Percentiles rank a stretch among this genome's conserved stretches.
Evolutionary conservation across 1,140 invertebrate genomes (phyloP).

Genomic region (Amyelois transitella): DNA sequence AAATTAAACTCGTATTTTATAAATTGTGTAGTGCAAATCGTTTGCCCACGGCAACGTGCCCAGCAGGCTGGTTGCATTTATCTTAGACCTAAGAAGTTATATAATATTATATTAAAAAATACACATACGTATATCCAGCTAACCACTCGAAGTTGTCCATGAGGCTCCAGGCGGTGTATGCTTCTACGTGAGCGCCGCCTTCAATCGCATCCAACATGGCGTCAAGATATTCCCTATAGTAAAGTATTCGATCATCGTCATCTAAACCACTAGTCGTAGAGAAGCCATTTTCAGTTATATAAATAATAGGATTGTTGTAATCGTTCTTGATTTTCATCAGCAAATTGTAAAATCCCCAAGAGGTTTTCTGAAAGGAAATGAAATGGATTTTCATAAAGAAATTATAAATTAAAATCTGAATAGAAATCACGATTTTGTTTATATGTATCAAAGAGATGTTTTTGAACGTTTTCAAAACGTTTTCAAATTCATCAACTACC

Average conservation of each 20-base stretch:
- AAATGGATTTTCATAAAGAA: not conserved
- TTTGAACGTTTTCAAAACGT: too few relatives aligned
- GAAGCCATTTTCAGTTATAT: slow-evolving; percentile 78
- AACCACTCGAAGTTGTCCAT: slow-evolving; percentile 1
- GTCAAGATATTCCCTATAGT: not conserved
- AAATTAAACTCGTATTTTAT: too few relatives aligned
- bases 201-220: not conserved
- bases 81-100: too few relatives aligned
- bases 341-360: slow-evolving; percentile 50
- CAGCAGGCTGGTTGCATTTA: too few relatives aligned
- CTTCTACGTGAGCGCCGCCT: not conserved
- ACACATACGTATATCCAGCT: not conserved
- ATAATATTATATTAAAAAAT: not conserved
- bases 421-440: too few relatives aligned
- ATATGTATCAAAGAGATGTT: too few relatives aligned
- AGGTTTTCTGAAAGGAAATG: slow-evolving; percentile 18
- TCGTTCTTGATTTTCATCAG: slow-evolving; percentile 76
- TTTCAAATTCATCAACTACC: too few relatives aligned
- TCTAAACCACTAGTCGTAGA: not conserved
- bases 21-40: too few relatives aligned
- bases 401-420: too few relatives aligned
- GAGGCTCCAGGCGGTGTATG: not conserved
- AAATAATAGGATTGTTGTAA: slow-evolving; percentile 74
- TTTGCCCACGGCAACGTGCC: too few relatives aligned
- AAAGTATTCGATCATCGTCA: not conserved